Evolutionary conservation across 37 sponge, comb jelly and placozoan genomes (phyloP).

Genomic region (Petrosia ficiformis): DNA sequence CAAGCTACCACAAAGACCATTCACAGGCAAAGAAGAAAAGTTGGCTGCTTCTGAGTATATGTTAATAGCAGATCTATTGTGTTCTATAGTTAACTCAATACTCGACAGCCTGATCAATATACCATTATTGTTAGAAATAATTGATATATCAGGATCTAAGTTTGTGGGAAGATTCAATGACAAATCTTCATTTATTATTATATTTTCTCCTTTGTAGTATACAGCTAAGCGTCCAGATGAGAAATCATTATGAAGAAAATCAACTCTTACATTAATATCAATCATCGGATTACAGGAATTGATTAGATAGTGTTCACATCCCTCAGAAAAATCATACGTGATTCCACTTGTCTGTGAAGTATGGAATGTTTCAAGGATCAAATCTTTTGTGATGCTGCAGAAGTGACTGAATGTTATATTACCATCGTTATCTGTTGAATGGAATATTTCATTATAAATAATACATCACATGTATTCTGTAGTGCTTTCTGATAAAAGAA

Average conservation of each 20-base stretch:
- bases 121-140: background rate
- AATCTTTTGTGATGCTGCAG: no score
- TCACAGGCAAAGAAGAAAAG: background rate
- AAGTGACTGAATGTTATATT: no score
- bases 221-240: background rate
- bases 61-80: background rate
- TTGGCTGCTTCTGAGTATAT: background rate
- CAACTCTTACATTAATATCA: background rate
- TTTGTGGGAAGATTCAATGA: background rate
- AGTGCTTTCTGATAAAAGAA: no score
- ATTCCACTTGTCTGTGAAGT: no score
- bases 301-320: background rate
- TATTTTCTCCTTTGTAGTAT: background rate
- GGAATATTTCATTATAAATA: no score
- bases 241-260: background rate
- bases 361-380: no score
- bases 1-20: constrained; percentile 25
- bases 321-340: no score
- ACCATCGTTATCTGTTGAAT: no score
- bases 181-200: background rate
- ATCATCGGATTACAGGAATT: background rate
- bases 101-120: background rate
- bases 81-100: background rate
- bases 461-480: no score
- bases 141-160: background rate